Base-by-base conservation (phyloP, 92 coral and sea anemone species). In the Metridium senile region DNA sequence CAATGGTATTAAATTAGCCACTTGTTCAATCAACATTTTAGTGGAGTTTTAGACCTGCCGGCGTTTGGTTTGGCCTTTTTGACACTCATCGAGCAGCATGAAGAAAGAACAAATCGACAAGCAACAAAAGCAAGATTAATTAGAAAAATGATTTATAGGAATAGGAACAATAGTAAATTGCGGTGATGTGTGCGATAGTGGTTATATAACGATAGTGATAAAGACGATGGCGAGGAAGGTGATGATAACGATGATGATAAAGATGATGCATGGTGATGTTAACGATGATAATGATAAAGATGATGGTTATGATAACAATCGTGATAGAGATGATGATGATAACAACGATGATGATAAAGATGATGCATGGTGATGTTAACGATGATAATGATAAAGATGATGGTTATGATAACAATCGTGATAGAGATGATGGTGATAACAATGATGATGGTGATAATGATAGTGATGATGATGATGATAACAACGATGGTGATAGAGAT, bases 21-120 rank as follows among this genome's bases (percentile, higher is more conserved):
- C 49, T 39, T 4, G 8, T 39, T 39, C 49, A 39, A 39, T 39
- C 49, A 39, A 39, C 49, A 39, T 39, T 6, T 39, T 39, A 39
- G 49, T 17, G 3, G 22, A 3, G 61, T 54, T 54, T 54, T 17
- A 22, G 61, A 54, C 61, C 3, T 17, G 23, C 9, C 26, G 61
- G 61, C 61, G 61, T 54, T 54, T 54, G 61, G 22, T 54, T 17
- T 54, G 26, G 61, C 61, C 61, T 54, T 54, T 54, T 4, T n/a
- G 61, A 54, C 61, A 54, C 61, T 22, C 61, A 22, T 54, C 17
- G 26, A 22, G 49, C 6, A 6, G 26, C 8, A 17, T 54, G 61
- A 54, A 54, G 61, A 54, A 9, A 54, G 61, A 54, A 2, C 23
- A n/a, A 3, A 54, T 54, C 49, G 49, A 6, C 49, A 39, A 39